Evolutionary conservation across 2,888 invertebrate species (phyloP), one percentile per base, ranked within the genome.

Genomic region (Quadroppia sp.): DNA sequence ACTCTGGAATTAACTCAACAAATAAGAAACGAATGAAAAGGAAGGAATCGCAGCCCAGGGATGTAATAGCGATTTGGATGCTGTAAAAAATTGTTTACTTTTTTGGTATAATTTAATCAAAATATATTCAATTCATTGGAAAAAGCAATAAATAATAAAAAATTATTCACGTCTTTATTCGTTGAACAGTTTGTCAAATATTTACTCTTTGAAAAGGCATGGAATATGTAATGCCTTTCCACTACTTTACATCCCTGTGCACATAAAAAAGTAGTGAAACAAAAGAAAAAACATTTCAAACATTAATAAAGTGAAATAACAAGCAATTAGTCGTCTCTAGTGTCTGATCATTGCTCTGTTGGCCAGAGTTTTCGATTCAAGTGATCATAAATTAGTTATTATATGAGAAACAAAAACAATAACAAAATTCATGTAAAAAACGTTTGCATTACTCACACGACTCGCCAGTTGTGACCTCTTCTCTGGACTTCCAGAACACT

Each of bases 401-500:
- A 56, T 28, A 17, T 30, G 45, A 45, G 30, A 13, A 30, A 56
- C 30, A 30, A 2, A 20, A 6, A 50, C 30, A 28, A 28, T 30
- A 36, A 36, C 15, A 13, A 15, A 45, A 45, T 45, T 45, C 2
- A 13, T 45, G 45, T 45, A 13, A n/a, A 20, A 48, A 11, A 48
- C 30, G 23, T 28, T 56, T 30, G 11, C n/a, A 13, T 40, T n/a
- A 40, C 72, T 72, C 20, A 75, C 75, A 75, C 36, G 67, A 40
- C 36, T 75, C 75, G 42, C 50, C 28, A 53, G 42, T 67, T 13
- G 30, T 13, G 11, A 20, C n/a, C 0, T 70, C 73, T 30, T 73
- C 59, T 23, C 67, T 74, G 17, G 71, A 59, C 25, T 71, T 53
- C 30, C 59, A 36, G 0, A 75, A 28, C 11, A 78, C 71, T 15